Evolutionary conservation across 2,797 vertebrate species (phyloP), one percentile per base, ranked within the genome.

Genomic region (Eremophila alpestris): DNA sequence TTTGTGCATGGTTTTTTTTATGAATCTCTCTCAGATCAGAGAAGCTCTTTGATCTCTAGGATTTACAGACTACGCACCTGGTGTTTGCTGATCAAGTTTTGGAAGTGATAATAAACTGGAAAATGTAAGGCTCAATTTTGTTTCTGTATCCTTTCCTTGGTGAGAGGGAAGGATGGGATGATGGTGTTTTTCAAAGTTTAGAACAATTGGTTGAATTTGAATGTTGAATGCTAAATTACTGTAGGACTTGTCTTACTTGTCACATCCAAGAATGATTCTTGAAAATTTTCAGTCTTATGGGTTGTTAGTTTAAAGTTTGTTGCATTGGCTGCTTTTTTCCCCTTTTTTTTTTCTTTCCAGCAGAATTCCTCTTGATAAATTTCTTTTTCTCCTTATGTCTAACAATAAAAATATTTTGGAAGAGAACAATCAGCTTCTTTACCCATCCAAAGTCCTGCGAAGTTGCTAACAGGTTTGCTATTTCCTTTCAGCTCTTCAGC

Each of bases 311-410:
- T 16, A 52, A 45, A 30, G 0, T 24, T 63, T 36, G 6, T 30
- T 48, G 20, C 1, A 0, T 63, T 19, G 3, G 7, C 26, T 36
- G 10, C 2, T 10, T 6, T 34, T 22, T 12, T 2, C 0, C 3
- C 3, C 1, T 3, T 9, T 38, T 27, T 27, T 38, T 27, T 27
- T 58, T 22, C 1, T 30, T 62, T 49, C 48, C 7, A 20, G 7
- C 9, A 67, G 12, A 67, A 15, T 27, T 83, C 11, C 23, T 17
- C 26, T 55, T 55, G 54, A 59, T 74, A 67, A 63, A 16, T 38
- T 38, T 70, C 8, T 71, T n/a, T 77, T n/a, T 54, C 13, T 16
- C 7, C 4, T 81, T 63, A 38, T 11, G 34, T 17, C 23, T 51
- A 59, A 36, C 13, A 55, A 32, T 4, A 80, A 67, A 84, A 62